phyloP scores from a whole-genome alignment of 2,888 invertebrate genomes.

The Anagyrus pseudococci region DNA sequence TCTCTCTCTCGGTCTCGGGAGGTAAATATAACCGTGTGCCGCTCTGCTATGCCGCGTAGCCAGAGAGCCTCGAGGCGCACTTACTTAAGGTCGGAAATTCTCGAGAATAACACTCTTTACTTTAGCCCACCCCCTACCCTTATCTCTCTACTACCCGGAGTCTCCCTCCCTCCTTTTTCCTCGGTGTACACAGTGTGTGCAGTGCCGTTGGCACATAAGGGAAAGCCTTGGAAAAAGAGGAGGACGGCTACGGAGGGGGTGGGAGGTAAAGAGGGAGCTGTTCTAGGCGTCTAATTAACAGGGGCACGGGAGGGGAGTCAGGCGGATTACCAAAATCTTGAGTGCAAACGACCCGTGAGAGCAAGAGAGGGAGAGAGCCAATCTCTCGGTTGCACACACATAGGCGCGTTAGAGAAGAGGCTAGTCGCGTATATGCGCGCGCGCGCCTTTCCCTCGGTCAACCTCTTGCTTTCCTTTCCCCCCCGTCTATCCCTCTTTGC shows the following conservation, averaged over 20 bases:
- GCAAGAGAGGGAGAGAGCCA: conserved; percentile 37
- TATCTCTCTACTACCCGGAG: too few relatives aligned
- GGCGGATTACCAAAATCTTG: conserved; percentile 47
- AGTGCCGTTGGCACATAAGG: conserved; percentile 9
- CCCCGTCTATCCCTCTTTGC: conserved; percentile 12
- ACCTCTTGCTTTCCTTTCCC: conserved; percentile 29
- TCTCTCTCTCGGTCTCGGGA: too few relatives aligned
- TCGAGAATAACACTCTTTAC: conserved; percentile 19
- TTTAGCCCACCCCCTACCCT: too few relatives aligned
- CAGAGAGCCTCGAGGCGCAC: too few relatives aligned
- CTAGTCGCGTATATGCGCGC: conserved; percentile 40
- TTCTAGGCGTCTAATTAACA: conserved; percentile 47
- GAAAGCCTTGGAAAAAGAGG: background rate
- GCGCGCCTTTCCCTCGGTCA: conserved; percentile 5
- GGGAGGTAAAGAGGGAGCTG: conserved; percentile 21
- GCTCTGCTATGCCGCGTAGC: too few relatives aligned
- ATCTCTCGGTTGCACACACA: conserved; percentile 48
- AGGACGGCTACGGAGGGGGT: background rate
- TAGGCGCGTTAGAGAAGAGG: too few relatives aligned
- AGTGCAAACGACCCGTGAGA: conserved; percentile 44
- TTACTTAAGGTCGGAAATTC: conserved; percentile 20
- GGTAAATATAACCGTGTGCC: too few relatives aligned
- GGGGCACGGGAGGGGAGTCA: conserved; percentile 34
- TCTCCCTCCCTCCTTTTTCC: too few relatives aligned
- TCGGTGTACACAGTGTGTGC: too few relatives aligned